phyloP scores from a whole-genome alignment of 1,140 invertebrate genomes.

The Pseudomyrmex gracilis region DNA sequence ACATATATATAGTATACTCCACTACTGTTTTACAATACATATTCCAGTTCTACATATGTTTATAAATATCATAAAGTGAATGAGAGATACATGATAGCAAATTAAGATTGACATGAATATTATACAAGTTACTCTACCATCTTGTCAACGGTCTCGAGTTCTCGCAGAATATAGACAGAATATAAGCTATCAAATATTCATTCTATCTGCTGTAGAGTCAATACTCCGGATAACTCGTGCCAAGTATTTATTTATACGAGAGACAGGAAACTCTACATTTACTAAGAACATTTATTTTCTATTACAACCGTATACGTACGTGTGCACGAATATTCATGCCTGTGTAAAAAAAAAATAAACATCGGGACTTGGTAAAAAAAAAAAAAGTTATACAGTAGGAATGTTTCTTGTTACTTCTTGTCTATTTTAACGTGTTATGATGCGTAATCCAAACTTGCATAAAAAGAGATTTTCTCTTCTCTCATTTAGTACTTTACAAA shows the following conservation, averaged over 20 bases:
- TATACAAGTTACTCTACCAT: not conserved
- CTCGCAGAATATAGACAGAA: not conserved
- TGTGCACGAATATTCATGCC: not conserved
- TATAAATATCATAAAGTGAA: not conserved
- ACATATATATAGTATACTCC: too few species aligned
- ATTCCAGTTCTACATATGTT: not conserved
- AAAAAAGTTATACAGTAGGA: not conserved
- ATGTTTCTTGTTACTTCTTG: not conserved
- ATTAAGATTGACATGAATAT: not conserved
- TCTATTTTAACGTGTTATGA: too few species aligned
- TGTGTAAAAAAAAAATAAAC: not conserved
- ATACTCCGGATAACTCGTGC: conserved; percentile 8
- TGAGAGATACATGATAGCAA: not conserved
- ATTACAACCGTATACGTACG: not conserved
- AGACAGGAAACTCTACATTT: conserved; percentile 11
- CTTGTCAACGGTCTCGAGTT: conserved; percentile 11
- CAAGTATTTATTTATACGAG: conserved; percentile 12
- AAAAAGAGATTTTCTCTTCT: not conserved
- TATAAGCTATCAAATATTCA: conserved; percentile 31
- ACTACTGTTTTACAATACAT: not conserved
- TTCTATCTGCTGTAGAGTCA: conserved; percentile 19
- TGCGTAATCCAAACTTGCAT: conserved; percentile 4
- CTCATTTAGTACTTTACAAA: not conserved
- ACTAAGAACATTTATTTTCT: not conserved
- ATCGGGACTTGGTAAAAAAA: too few species aligned